Evolutionary conservation across 2,113 vertebrate genomes (phyloP).

Genomic region (Symphodus melops): DNA sequence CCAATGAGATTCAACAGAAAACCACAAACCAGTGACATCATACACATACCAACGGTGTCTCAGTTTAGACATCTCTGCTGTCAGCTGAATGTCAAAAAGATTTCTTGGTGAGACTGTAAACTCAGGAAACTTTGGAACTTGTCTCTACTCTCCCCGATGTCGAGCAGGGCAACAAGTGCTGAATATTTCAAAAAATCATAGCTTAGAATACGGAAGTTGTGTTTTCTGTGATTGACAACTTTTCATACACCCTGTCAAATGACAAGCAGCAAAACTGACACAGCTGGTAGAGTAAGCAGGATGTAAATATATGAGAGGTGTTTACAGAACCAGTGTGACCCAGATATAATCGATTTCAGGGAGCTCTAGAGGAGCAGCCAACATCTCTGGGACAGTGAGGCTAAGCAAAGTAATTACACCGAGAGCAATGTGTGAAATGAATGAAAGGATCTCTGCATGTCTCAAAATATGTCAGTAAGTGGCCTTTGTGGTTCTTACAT

Average conservation of each 20-base stretch:
- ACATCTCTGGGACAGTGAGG: constrained; percentile 9
- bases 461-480: constrained; percentile 11
- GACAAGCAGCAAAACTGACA: constrained; percentile 19
- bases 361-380: not conserved
- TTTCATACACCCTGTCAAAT: constrained; percentile 9
- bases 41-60: constrained; percentile 5
- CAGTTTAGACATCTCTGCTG: constrained; percentile 12
- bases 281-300: constrained; percentile 1
- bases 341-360: constrained; percentile 31
- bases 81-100: constrained; percentile 23
- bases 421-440: constrained; percentile 6
- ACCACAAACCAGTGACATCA: not conserved
- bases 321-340: constrained; percentile 2
- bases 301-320: constrained; percentile 35
- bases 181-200: constrained; percentile 25
- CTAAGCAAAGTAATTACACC: constrained; percentile 7
- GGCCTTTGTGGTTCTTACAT: constrained; percentile 29
- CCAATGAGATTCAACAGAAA: not conserved
- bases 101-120: constrained; percentile 9
- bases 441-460: constrained; percentile 5
- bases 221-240: constrained; percentile 39
- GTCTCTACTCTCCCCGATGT: constrained; percentile 5
- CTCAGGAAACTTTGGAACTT: constrained; percentile 10
- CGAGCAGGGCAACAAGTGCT: not conserved
- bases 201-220: not conserved